Evolutionary conservation across 2,113 vertebrate genomes (phyloP).

Genomic region (Ictalurus furcatus): DNA sequence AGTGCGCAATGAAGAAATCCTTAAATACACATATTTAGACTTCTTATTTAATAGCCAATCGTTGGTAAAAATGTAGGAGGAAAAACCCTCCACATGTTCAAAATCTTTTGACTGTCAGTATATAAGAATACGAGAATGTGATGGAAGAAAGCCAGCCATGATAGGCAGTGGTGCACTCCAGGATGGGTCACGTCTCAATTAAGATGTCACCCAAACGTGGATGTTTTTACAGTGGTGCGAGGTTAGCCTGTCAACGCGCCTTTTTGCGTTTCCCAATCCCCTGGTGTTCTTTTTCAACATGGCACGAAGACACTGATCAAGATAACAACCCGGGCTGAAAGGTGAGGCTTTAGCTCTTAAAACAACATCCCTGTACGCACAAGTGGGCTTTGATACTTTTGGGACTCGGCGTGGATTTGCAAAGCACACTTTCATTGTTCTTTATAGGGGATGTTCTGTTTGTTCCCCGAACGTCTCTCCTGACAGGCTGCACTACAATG

Average conservation of each 20-base stretch:
- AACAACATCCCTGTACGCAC: constrained; percentile 52
- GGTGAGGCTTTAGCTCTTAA: constrained; percentile 51
- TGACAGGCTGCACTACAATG: neutral
- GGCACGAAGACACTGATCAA: constrained; percentile 39
- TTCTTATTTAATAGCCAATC: neutral
- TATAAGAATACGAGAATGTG: neutral
- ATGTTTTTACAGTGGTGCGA: constrained; percentile 30
- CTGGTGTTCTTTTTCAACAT: constrained; percentile 30
- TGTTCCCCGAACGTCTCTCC: constrained; percentile 15
- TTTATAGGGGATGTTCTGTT: constrained; percentile 51
- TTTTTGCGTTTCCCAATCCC: constrained; percentile 36
- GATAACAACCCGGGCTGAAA: constrained; percentile 45
- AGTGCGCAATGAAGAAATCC: neutral
- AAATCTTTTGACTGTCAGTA: constrained; percentile 11
- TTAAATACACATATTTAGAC: neutral
- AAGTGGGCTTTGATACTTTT: constrained; percentile 37
- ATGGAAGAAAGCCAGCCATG: neutral
- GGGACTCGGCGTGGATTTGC: constrained; percentile 34
- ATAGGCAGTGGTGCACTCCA: neutral
- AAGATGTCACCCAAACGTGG: constrained; percentile 32
- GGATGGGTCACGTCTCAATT: constrained; percentile 6
- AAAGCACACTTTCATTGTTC: constrained; percentile 43
- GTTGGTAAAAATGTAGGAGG: neutral
- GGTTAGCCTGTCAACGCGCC: constrained; percentile 33
- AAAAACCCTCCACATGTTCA: neutral